Conservation (phyloP, 2,797 vertebrate species). For the Leucoraja ocellata region DNA sequence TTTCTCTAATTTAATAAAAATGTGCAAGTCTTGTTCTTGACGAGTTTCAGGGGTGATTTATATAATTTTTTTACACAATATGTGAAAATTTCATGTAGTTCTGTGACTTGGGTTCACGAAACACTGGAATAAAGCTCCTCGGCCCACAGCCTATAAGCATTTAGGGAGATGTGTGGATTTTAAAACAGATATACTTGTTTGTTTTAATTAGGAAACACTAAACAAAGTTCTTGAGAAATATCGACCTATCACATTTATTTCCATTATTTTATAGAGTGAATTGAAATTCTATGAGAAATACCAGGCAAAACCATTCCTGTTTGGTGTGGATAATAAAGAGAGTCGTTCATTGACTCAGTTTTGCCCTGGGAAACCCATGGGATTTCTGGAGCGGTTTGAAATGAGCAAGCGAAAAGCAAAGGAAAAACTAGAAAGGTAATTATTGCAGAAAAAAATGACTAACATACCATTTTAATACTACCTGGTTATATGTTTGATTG, state of each 20-base stretch:
- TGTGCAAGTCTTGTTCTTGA: no score
- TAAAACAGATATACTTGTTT: not conserved
- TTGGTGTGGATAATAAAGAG: conserved; percentile 67
- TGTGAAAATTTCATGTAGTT: no score
- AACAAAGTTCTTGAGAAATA: not conserved
- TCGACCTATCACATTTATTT: conserved; percentile 42
- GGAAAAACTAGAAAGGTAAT: conserved; percentile 76
- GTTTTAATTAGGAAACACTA: not conserved
- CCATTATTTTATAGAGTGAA: conserved; percentile 65
- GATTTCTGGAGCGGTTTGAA: conserved; percentile 75
- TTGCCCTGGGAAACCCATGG: conserved; percentile 55
- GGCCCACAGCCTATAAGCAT: not conserved
- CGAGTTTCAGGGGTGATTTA: no score
- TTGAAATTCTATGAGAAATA: conserved; percentile 73
- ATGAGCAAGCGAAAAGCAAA: conserved; percentile 72
- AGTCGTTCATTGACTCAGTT: conserved; percentile 52
- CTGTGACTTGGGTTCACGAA: no score
- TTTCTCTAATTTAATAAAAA: no score
- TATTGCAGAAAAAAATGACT: conserved; percentile 40
- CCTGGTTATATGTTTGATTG: conserved; percentile 38
- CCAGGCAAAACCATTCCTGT: conserved; percentile 76
- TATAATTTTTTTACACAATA: no score
- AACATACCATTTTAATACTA: conserved; percentile 39
- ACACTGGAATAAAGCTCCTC: no score
- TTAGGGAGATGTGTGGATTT: not conserved